phyloP scores from a whole-genome alignment of 2,888 invertebrate species.

The Leucozona laternaria region DNA sequence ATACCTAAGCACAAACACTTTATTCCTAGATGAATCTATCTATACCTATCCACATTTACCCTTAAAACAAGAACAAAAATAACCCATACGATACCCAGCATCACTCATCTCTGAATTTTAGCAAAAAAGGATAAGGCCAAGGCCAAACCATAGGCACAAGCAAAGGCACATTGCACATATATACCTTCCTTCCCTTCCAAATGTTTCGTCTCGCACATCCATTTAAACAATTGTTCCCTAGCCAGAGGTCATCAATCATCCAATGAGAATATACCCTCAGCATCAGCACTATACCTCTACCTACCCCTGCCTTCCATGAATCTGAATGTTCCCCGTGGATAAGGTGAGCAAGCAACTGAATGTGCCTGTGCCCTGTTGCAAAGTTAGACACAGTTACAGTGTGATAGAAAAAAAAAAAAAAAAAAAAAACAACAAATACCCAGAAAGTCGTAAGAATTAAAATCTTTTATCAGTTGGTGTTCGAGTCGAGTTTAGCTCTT shows the following conservation, averaged over 20 bases:
- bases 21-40: conserved; percentile 7
- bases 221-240: conserved; percentile 60
- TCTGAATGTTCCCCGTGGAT: conserved; percentile 40
- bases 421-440: conserved; percentile 19
- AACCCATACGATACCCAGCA: conserved; percentile 9
- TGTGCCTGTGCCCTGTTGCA: conserved; percentile 16
- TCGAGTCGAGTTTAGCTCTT: conserved; percentile 37
- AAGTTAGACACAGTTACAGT: background rate
- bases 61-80: conserved; percentile 1
- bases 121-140: conserved; percentile 55
- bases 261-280: conserved; percentile 49
- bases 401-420: background rate
- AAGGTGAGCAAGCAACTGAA: conserved; percentile 44
- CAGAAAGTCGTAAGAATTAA: conserved; percentile 24
- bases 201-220: conserved; percentile 20
- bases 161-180: too few species aligned
- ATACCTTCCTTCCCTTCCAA: conserved; percentile 2
- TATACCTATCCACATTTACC: background rate
- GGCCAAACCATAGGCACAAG: conserved; percentile 36
- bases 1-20: background rate
- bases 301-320: conserved; percentile 10
- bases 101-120: conserved; percentile 42
- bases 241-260: conserved; percentile 71
- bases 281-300: background rate
- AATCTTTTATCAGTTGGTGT: conserved; percentile 55